Evolutionary conservation across 1,140 invertebrate species (phyloP).

Genomic region (Homalodisca vitripennis): DNA sequence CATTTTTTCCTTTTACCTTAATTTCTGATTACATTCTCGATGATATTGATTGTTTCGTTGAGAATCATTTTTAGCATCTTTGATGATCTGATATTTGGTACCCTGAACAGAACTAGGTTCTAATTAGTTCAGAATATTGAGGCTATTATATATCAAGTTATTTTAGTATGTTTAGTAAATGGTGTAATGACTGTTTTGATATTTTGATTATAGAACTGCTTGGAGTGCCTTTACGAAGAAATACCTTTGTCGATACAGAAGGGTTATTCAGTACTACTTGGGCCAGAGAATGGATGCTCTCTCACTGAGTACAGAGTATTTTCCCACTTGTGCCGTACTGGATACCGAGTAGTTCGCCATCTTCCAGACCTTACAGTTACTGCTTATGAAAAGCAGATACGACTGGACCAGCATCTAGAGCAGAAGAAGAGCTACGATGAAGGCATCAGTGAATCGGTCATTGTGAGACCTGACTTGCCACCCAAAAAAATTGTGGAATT

Average conservation of each 20-base stretch:
- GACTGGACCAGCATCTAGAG: conserved; percentile 22
- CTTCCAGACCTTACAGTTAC: conserved; percentile 38
- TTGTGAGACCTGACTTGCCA: not conserved
- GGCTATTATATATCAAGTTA: too few species aligned
- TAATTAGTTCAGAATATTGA: too few species aligned
- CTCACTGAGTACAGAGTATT: conserved; percentile 61
- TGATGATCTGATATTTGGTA: too few species aligned
- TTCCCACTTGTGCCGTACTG: conserved; percentile 56
- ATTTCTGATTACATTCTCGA: too few species aligned
- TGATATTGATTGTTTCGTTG: too few species aligned
- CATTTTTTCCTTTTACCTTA: too few species aligned
- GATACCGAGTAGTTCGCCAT: conserved; percentile 49
- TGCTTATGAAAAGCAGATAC: conserved; percentile 40
- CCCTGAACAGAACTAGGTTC: too few species aligned
- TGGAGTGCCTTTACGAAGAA: conserved; percentile 55
- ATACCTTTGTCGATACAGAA: conserved; percentile 60
- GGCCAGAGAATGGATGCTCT: conserved; percentile 49
- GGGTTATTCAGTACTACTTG: conserved; percentile 57
- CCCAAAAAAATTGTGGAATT: not conserved
- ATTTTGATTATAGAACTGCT: conserved; percentile 53
- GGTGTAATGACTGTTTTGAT: too few species aligned
- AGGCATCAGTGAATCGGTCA: conserved; percentile 34
- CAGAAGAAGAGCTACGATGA: not conserved
- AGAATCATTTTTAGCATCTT: too few species aligned
- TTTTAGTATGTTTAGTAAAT: too few species aligned